Base-by-base conservation (phyloP, 2,113 vertebrate genomes). In the Protobothrops flavoviridis region DNA sequence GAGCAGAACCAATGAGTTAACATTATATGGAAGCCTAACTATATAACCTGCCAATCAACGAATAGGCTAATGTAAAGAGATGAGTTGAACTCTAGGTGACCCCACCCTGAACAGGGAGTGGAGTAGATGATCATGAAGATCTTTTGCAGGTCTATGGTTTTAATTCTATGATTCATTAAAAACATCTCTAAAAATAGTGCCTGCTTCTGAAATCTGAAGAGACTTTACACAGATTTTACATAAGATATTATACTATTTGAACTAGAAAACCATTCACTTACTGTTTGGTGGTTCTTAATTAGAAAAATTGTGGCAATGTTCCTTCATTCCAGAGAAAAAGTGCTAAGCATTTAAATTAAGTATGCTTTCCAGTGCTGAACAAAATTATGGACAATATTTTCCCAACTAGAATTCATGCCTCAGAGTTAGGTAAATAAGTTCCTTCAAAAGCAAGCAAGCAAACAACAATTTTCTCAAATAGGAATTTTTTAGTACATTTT, bases 281-380 rank as follows among this genome's bases (percentile, higher is more conserved):
- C 87, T 23, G 7, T 85, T 88, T 90, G 64, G 88, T 0, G 0
- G 59, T 91, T 96, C 96, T 96, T 94, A 56, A 95, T 96, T 95
- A 94, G 87, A 94, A 89, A 97, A 94, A 5, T 17, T 94, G 57
- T 96, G 86, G 39, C 91, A 91, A 61, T 59, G 2, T 33, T 12
- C 33, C 64, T 39, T 85, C 2, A 88, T 0, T 43, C 92, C 93
- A 91, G 26, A 91, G 91, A 89, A 55, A 45, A 92, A 45, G 55
- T 53, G 87, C 64, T 57, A 81, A 81, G 17, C 94, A 85, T 94
- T 96, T 96, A 97, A 97, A 96, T 97, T 96, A 95, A 69, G 96
- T 95, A 97, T 96, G 97, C 97, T 97, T 97, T 97, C 97, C 98
- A 98, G 97, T 97, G 97, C 90, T 96, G 13, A 95, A 94, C 23